Evolutionary conservation across 2,888 invertebrate species (phyloP).

Genomic region (Caenorhabditis japonica): DNA sequence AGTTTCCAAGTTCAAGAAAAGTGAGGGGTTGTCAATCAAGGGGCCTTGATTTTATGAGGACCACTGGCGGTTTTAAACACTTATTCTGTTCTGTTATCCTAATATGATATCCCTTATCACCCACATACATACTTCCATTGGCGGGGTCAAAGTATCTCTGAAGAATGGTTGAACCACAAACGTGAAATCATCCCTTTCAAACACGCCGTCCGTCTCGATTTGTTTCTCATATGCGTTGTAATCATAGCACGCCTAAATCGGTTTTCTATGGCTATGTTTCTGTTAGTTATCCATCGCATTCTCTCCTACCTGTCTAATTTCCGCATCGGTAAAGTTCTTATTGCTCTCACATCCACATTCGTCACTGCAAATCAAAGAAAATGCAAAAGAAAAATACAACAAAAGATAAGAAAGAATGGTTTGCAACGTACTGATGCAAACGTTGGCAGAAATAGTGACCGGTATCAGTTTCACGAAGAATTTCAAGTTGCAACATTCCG

Average conservation of each 20-base stretch:
- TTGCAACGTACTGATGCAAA: conserved; percentile 57
- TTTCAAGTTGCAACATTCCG: conserved; percentile 64
- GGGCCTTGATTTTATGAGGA: too few relatives aligned
- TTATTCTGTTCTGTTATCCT: too few relatives aligned
- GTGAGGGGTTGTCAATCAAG: too few relatives aligned
- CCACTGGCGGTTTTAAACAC: too few relatives aligned
- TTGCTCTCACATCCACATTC: conserved; percentile 66
- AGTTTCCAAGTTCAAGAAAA: too few relatives aligned
- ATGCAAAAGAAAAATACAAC: too few relatives aligned
- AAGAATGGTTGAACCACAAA: conserved; percentile 69
- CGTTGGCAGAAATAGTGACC: conserved; percentile 62
- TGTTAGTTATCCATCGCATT: not conserved
- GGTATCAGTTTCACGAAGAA: conserved; percentile 63
- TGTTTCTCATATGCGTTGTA: conserved; percentile 60
- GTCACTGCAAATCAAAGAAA: conserved; percentile 51
- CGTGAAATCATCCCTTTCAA: conserved; percentile 70
- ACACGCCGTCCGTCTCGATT: conserved; percentile 57
- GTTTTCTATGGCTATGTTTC: not conserved
- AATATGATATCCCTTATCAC: too few relatives aligned
- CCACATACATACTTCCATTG: conserved; percentile 56
- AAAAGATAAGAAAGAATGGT: too few relatives aligned
- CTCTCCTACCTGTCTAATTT: conserved; percentile 37
- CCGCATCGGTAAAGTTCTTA: conserved; percentile 59
- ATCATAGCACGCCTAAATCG: conserved; percentile 50
- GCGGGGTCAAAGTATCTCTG: conserved; percentile 58